Percentiles rank a stretch among this genome's conserved stretches.
Conservation (phyloP, 2,797 vertebrate species). For the Lacerta agilis region DNA sequence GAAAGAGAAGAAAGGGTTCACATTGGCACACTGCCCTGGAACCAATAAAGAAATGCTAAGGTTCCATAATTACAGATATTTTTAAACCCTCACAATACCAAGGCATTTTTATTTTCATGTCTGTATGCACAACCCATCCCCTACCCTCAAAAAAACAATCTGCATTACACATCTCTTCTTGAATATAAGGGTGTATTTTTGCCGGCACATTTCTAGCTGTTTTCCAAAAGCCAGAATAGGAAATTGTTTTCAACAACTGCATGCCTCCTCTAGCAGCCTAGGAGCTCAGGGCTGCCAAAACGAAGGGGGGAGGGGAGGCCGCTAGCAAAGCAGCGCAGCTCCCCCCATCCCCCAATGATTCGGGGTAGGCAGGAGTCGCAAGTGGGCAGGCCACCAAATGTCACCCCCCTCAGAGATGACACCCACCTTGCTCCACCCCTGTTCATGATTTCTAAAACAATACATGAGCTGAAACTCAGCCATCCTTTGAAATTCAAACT, state of each 20-base stretch:
- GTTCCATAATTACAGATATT: slow-evolving; percentile 43
- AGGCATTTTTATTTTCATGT: slow-evolving; percentile 49
- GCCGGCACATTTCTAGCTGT: slow-evolving; percentile 8
- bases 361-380: no score
- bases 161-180: rapidly evolving
- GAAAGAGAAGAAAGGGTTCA: slow-evolving; percentile 41
- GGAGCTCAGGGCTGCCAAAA: no score
- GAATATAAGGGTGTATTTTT: slow-evolving; percentile 3
- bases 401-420: no score
- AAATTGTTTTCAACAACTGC: slow-evolving; percentile 18
- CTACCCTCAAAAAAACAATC: background rate
- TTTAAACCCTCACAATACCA: slow-evolving; percentile 29
- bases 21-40: slow-evolving; percentile 28
- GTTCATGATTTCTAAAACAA: no score
- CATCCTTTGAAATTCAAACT: no score
- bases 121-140: slow-evolving; percentile 9
- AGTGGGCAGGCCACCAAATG: no score
- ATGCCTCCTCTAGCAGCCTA: no score
- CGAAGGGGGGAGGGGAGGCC: no score
- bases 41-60: slow-evolving; percentile 32
- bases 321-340: no score
- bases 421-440: no score
- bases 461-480: no score
- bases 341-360: no score
- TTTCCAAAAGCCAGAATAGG: slow-evolving; percentile 11